These are phyloP conservation scores for Hirudinaria manillensis DNA, from an alignment of 2,888 invertebrate genomes.

Conservation along the genomic window DNA sequence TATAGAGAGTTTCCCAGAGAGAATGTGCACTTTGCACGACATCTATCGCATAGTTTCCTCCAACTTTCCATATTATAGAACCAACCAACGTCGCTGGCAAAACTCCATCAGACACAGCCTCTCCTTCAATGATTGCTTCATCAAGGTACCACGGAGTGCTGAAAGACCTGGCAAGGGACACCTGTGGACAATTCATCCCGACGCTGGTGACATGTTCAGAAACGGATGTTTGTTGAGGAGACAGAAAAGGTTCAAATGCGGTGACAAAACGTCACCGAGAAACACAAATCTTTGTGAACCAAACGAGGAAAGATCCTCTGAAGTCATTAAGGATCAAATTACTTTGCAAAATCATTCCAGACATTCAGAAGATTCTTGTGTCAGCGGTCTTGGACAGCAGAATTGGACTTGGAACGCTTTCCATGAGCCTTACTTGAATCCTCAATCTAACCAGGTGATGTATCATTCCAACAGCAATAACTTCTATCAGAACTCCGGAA, in stretches of 20 bases:
- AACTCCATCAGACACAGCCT: constrained; percentile 95
- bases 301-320: background rate
- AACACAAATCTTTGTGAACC: background rate
- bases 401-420: background rate
- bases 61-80: constrained; percentile 92
- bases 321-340: background rate
- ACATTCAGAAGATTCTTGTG: no score
- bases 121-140: constrained; percentile 98
- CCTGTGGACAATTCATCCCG: constrained; percentile 96
- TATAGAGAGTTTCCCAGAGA: constrained; percentile 87
- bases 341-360: background rate
- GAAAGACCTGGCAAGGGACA: constrained; percentile 98
- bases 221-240: constrained; percentile 94
- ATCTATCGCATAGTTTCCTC: constrained; percentile 99
- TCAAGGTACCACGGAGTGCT: constrained; percentile 78
- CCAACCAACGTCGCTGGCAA: constrained; percentile 98
- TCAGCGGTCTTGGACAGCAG: no score
- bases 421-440: background rate
- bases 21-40: constrained; percentile 94
- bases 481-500: no score
- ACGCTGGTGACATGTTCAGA: constrained; percentile 98
- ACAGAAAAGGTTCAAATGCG: constrained; percentile 87
- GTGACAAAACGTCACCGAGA: constrained; percentile 19
- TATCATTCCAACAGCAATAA: no score
- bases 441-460: background rate